Conservation (phyloP, 2,113 vertebrate species). For the Microtus ochrogaster region DNA sequence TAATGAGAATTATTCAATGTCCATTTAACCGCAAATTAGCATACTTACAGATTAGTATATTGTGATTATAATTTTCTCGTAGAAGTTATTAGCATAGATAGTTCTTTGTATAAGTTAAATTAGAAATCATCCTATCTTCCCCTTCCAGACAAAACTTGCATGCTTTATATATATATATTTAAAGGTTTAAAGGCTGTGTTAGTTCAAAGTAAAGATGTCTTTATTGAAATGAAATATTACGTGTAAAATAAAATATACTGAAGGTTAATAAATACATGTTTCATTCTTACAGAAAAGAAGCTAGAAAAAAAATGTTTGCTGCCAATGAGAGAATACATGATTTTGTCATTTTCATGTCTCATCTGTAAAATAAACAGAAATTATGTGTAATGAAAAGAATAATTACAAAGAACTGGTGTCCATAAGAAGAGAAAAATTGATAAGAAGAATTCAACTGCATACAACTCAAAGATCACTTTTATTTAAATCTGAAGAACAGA, state of each 20-base stretch:
- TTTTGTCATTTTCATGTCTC: background rate
- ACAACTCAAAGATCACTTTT: slow-evolving; percentile 3
- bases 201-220: background rate
- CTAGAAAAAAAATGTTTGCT: background rate
- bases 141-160: background rate
- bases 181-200: background rate
- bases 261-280: background rate
- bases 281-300: background rate
- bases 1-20: background rate
- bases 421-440: background rate
- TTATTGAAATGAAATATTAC: background rate
- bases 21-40: background rate
- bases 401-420: background rate
- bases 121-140: background rate
- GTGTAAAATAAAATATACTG: background rate
- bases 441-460: background rate
- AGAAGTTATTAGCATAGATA: background rate
- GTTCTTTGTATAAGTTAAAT: background rate
- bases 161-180: background rate
- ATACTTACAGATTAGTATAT: background rate
- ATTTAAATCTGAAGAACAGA: slow-evolving; percentile 13
- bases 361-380: background rate
- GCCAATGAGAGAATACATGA: rapidly evolving
- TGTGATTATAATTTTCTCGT: background rate
- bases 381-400: background rate